Conservation (phyloP, 2,888 invertebrate genomes). For the Meteorus colon region DNA sequence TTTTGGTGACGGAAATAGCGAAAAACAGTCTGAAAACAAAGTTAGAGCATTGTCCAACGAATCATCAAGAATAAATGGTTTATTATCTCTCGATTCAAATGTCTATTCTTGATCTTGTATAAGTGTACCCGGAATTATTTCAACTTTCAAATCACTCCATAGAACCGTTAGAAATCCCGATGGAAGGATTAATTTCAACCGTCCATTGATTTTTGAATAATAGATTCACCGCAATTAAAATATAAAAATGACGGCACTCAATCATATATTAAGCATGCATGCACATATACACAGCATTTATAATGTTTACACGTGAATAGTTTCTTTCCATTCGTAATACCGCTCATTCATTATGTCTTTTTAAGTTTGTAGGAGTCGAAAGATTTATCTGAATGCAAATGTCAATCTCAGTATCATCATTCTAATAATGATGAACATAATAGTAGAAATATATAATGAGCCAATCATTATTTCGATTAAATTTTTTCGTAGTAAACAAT, state of each 20-base stretch:
- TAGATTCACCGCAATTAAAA: constrained; percentile 21
- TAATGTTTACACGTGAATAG: too few species aligned
- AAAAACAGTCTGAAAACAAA: constrained; percentile 20
- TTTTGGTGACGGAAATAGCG: constrained; percentile 49
- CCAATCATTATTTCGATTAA: background rate
- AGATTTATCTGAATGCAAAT: constrained; percentile 4
- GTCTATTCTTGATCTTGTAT: background rate
- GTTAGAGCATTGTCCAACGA: background rate
- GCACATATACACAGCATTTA: too few species aligned
- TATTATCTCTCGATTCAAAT: background rate
- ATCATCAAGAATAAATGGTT: background rate
- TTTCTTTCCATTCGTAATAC: constrained; percentile 1
- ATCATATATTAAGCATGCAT: background rate
- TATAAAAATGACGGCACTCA: constrained; percentile 18
- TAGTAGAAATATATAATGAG: background rate
- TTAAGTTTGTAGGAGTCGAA: background rate
- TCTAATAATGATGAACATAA: background rate
- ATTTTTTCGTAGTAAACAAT: background rate
- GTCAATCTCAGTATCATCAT: background rate
- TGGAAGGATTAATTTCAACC: background rate
- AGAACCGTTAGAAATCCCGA: background rate
- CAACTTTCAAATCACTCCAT: background rate
- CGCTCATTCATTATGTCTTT: constrained; percentile 1
- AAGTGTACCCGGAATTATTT: background rate
- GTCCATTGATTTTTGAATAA: constrained; percentile 9